These are phyloP conservation scores for Suillia variegata DNA, from an alignment of 2,888 invertebrate genomes.

Conservation along the genomic window DNA sequence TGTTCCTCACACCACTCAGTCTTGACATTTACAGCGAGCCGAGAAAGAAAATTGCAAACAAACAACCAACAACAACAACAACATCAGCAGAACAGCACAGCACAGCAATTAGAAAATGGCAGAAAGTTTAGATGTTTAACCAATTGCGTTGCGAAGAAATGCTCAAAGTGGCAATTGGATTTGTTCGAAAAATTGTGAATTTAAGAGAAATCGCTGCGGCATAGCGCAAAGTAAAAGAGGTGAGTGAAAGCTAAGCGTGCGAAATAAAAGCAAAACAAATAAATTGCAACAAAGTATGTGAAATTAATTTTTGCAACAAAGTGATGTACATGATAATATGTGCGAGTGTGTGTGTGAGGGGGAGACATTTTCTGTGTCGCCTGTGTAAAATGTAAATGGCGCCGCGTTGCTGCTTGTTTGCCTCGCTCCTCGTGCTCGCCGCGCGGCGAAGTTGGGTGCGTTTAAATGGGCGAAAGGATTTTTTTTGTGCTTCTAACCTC, in stretches of 20 bases:
- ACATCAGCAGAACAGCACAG: too few species aligned
- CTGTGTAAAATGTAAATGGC: constrained; percentile 44
- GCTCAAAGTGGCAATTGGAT: too few species aligned
- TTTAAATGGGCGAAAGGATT: too few species aligned
- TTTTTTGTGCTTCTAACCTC: too few species aligned
- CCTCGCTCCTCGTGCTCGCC: background rate
- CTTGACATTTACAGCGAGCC: too few species aligned
- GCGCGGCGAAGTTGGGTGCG: background rate
- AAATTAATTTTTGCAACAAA: constrained; percentile 12
- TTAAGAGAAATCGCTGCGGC: background rate
- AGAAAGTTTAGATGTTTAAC: too few species aligned
- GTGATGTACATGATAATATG: background rate
- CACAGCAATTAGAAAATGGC: too few species aligned
- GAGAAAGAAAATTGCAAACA: too few species aligned
- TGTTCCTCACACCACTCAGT: too few species aligned
- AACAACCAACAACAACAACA: too few species aligned
- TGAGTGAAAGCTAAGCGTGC: background rate
- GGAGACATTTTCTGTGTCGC: background rate
- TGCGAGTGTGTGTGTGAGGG: background rate
- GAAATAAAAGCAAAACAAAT: background rate
- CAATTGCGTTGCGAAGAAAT: too few species aligned
- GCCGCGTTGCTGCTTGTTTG: constrained; percentile 25
- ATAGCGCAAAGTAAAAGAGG: background rate
- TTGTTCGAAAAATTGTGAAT: too few species aligned
- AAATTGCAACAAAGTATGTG: constrained; percentile 24